Base-by-base conservation (phyloP, 2,113 vertebrate species). In the Terrapene triunguis region DNA sequence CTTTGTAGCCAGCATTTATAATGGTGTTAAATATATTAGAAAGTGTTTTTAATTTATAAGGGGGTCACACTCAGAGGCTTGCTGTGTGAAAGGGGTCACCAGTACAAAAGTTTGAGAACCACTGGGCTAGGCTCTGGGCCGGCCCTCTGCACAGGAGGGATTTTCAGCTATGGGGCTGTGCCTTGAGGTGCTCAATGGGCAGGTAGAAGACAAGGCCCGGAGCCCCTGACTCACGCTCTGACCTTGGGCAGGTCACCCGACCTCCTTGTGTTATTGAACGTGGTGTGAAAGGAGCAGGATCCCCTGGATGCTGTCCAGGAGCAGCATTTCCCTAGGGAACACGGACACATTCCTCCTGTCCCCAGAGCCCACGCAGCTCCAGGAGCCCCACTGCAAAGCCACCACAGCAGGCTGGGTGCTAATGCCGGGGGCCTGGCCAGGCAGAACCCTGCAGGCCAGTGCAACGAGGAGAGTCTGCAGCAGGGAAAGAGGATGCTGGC, bases 241-340 rank as follows among this genome's bases (percentile, higher is more conserved):
- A 50, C 93, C 84, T 82, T 1, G 87, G 10, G 50, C 14, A 42
- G 94, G 21, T 80, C 78, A 2, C 38, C 0, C 0, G 0, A 0
- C 12, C 65, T 74, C 80, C 42, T 44, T 0, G 4, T 38, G 80
- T 5, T 81, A 0, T 6, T 5, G 82, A 38, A 24, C 50, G 87
- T 82, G 21, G 88, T 44, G 0, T 44, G 59, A n/a, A 65, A 1
- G 0, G 48, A n/a, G 27, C 84, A 0, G 0, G 84, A 82, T 69
- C 14, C 0, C 87, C 72, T 5, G 59, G 53, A 17, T 22, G 25
- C 38, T 0, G 1, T 11, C 32, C 0, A 3, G 54, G 25, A 0
- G 1, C 89, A 90, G 95, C 95, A 93, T 93, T 88, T 96, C 94
- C 95, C 90, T 94, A 86, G 22, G 74, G 42, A 47, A 24, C 24